These are phyloP conservation scores for Chrysotoxum bicinctum DNA, from an alignment of 2,888 invertebrate genomes.

Conservation along the genomic window DNA sequence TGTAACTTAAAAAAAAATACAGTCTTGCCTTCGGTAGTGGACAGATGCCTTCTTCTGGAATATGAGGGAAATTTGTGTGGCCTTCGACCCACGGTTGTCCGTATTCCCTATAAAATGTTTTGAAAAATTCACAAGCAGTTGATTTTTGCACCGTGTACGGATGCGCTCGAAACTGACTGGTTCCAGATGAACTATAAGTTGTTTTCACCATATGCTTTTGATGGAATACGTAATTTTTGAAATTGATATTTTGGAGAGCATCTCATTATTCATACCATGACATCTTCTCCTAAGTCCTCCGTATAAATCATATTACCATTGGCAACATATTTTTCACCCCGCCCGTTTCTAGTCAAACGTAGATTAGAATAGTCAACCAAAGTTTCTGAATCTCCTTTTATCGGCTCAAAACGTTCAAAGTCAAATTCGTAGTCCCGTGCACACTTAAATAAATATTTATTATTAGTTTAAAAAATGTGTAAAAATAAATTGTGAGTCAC, in stretches of 20 bases:
- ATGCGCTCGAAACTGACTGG: not conserved
- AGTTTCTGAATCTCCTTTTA: not conserved
- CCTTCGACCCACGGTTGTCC: constrained; percentile 6
- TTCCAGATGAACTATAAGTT: not conserved
- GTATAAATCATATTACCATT: not conserved
- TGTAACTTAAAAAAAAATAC: not conserved
- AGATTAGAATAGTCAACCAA: not conserved
- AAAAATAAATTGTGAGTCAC: not conserved
- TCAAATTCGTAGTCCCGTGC: not conserved
- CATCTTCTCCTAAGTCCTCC: not conserved
- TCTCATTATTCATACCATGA: not conserved
- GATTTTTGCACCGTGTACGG: constrained; percentile 8
- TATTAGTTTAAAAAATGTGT: not conserved
- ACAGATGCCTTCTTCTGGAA: constrained; percentile 17
- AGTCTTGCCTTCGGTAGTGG: not conserved
- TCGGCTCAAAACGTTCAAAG: not conserved
- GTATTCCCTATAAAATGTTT: not conserved
- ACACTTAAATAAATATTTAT: not conserved
- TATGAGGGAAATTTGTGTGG: not conserved
- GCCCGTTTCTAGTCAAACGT: not conserved
- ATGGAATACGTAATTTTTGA: not conserved
- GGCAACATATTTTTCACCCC: not conserved
- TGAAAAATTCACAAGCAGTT: constrained; percentile 3
- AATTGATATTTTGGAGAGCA: not conserved
- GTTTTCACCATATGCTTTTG: not conserved